Base-by-base conservation (phyloP, 2,888 invertebrate species). In the Parascotia fuliginaria region DNA sequence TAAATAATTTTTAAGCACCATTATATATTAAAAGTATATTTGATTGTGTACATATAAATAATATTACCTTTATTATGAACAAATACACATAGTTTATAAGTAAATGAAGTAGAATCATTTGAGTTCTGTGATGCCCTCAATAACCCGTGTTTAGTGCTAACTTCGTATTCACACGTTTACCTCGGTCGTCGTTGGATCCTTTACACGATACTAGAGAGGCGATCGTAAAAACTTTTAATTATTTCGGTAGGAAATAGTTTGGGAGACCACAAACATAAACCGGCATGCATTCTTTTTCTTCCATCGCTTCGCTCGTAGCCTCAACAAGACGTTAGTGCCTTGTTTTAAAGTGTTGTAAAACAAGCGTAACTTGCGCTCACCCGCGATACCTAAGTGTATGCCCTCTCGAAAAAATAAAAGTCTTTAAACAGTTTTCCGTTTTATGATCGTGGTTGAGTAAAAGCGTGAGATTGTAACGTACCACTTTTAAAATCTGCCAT, bases 311-410 rank as follows among this genome's bases (percentile, higher is more conserved):
- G 66, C 70, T 64, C 62, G 64, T 64, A 55, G 60, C 70, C 45
- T 72, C 71, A 77, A 76, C 83, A 79, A 85, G 77, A 77, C 77
- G 83, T 85, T 85, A 90, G 82, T 85, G 82, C 81, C 86, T 83
- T 84, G 85, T 89, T 89, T 88, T 81, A 87, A 89, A 89, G 85
- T 89, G 89, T 87, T 91, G 89, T 91, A 91, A 91, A 91, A 89
- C 83, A 82, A 85, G 75, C 82, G 83, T 84, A 81, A 81, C 83
- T 73, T 54, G 66, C 62, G 75, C 67, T 73, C 73, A 65, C 69
- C 63, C 65, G 61, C 64, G 60, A 65, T 54, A 69, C 70, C 60
- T 61, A 65, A 64, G 69, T 72, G 73, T 76, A 71, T 73, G 71
- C 69, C 70, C 76, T 77, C 77, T 77, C 78, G 73, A 81, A 84